Base-by-base conservation (phyloP, 2,888 invertebrate species). In the Agriotes lineatus region DNA sequence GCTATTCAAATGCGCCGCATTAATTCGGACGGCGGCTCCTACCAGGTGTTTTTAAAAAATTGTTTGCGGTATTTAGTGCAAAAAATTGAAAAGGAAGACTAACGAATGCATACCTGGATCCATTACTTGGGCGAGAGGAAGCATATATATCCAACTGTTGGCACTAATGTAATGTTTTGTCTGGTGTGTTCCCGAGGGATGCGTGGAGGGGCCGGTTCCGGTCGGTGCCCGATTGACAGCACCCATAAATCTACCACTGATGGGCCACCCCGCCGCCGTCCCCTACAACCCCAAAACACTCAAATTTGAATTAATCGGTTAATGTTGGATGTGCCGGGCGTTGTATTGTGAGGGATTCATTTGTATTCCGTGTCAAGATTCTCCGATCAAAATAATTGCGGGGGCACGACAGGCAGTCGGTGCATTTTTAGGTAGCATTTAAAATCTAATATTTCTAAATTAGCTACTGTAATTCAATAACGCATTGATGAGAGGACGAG, bases 111-210 rank as follows among this genome's bases (percentile, higher is more conserved):
- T n/a, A n/a, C n/a, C n/a, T n/a, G 52, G n/a, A 33, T 52, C 33
- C 33, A 18, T 10, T 33, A 19, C 39, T 56, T 42, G 16, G 20
- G n/a, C 18, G 1, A 35, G 48, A 69, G 77, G 78, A 75, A 74
- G 75, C 67, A 67, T 67, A n/a, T n/a, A 67, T 63, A 65, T 70
- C 50, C 42, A 59, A 63, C 39, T 59, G 67, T 82, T 81, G 80
- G 76, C 80, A 76, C 78, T 82, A 82, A 82, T 81, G 81, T 81
- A 81, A 80, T 82, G 81, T 82, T 82, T 81, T 81, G 82, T 82
- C 82, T 82, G 78, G 78, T 78, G 76, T 72, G 75, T 72, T 80
- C 81, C 77, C 80, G 66, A 65, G 79, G 79, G 81, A 77, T 74
- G 70, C 71, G 71, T 71, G 73, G 75, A 75, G 77, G 75, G 77